Percentiles rank a stretch among this genome's conserved stretches.
These are phyloP conservation scores for Asteroscopus sphinx DNA, from an alignment of 2,888 invertebrate genomes.

Conservation along the genomic window DNA sequence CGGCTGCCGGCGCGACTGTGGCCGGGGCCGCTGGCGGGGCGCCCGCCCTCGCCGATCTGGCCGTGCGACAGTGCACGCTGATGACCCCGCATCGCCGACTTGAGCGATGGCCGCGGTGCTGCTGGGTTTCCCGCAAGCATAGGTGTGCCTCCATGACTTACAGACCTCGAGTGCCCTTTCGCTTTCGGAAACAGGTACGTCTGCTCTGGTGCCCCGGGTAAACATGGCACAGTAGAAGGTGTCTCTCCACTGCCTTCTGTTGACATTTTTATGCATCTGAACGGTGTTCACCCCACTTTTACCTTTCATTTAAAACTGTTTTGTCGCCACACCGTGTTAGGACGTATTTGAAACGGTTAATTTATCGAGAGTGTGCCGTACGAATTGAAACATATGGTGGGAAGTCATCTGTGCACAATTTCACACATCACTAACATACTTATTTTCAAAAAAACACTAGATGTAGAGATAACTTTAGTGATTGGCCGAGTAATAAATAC, in stretches of 20 bases:
- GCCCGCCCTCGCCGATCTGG: constrained; percentile 92
- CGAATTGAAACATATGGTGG: constrained; percentile 84
- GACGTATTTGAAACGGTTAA: constrained; percentile 56
- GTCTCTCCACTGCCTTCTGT: constrained; percentile 91
- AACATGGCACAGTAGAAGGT: constrained; percentile 85
- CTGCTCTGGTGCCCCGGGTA: constrained; percentile 88
- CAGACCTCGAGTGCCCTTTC: constrained; percentile 94
- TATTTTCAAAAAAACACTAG: constrained; percentile 66
- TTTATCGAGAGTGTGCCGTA: constrained; percentile 69
- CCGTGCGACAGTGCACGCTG: constrained; percentile 96
- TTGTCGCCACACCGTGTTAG: constrained; percentile 66
- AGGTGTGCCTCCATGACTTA: constrained; percentile 94
- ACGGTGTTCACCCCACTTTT: constrained; percentile 76
- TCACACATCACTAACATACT: constrained; percentile 78
- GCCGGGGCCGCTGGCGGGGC: constrained; percentile 86
- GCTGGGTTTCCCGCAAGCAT: constrained; percentile 82
- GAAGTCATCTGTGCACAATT: constrained; percentile 83
- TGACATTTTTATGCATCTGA: constrained; percentile 92
- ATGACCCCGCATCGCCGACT: constrained; percentile 93
- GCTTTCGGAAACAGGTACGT: constrained; percentile 87
- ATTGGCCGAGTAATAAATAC: constrained; percentile 54
- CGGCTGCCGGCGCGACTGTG: constrained; percentile 96
- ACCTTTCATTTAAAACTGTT: constrained; percentile 85
- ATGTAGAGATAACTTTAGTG: constrained; percentile 60
- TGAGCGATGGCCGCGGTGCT: constrained; percentile 92